phyloP scores from a whole-genome alignment of 2,888 invertebrate species.

The Drosophila testacea region DNA sequence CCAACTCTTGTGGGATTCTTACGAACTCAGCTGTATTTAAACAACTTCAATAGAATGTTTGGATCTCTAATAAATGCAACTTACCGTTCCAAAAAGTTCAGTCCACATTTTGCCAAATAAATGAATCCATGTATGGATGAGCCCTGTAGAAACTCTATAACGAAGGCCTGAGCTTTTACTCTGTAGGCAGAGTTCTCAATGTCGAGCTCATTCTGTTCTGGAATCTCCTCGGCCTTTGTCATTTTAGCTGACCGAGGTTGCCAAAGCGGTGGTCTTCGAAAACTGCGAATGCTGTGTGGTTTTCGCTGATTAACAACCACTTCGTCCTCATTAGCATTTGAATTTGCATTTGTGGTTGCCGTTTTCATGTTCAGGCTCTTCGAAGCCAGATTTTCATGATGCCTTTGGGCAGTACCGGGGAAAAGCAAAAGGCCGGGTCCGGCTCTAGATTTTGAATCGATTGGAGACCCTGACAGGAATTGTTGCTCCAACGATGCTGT shows the following conservation, averaged over 20 bases:
- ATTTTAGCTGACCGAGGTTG: constrained; percentile 23
- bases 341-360: constrained; percentile 11
- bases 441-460: not conserved
- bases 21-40: no score
- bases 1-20: no score
- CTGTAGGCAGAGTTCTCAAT: constrained; percentile 21
- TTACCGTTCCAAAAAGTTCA: constrained; percentile 84
- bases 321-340: constrained; percentile 41
- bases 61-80: constrained; percentile 21
- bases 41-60: no score
- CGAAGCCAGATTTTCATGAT: constrained; percentile 31
- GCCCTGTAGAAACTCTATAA: constrained; percentile 83
- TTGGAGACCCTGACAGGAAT: constrained; percentile 7
- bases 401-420: constrained; percentile 59
- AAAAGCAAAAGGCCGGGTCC: constrained; percentile 67
- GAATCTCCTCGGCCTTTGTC: constrained; percentile 1
- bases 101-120: constrained; percentile 83
- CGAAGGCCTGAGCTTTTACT: constrained; percentile 76
- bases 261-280: constrained; percentile 71
- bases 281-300: constrained; percentile 56
- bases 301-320: constrained; percentile 52
- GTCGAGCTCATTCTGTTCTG: not conserved
- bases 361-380: not conserved
- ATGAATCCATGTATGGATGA: constrained; percentile 85
- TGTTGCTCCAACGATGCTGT: constrained; percentile 57